phyloP scores from a whole-genome alignment of 2,888 invertebrate genomes.

The Archips xylosteana region DNA sequence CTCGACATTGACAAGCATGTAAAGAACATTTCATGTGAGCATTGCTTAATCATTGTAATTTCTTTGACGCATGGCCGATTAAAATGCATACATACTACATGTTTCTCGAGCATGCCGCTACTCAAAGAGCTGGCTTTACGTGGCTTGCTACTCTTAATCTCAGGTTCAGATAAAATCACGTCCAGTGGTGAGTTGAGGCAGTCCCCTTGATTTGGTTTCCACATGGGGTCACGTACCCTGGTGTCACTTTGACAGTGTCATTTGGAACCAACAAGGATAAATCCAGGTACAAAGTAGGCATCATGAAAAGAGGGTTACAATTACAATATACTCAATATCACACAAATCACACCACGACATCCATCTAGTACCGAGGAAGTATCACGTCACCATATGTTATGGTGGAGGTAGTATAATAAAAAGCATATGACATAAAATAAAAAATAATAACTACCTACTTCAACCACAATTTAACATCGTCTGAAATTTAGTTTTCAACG shows the following conservation, averaged over 20 bases:
- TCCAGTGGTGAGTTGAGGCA: constrained; percentile 87
- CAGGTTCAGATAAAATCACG: constrained; percentile 72
- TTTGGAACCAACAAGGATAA: constrained; percentile 71
- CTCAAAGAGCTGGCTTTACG: background rate
- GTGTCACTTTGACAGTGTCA: constrained; percentile 59
- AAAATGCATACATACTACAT: background rate
- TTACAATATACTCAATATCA: background rate
- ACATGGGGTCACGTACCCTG: constrained; percentile 89
- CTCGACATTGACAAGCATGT: background rate
- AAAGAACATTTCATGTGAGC: too few relatives aligned
- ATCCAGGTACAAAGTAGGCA: constrained; percentile 45
- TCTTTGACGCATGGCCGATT: background rate
- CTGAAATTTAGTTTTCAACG: background rate
- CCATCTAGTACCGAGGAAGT: constrained; percentile 64
- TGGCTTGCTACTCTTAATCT: background rate
- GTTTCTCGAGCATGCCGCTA: background rate
- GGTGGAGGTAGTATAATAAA: background rate
- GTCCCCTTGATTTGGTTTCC: constrained; percentile 92
- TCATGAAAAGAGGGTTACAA: background rate
- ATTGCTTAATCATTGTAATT: background rate
- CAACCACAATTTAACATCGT: background rate
- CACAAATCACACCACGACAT: constrained; percentile 48
- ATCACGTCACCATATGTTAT: constrained; percentile 45
- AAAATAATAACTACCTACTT: background rate
- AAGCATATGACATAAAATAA: background rate